Evolutionary conservation across 2,113 vertebrate genomes (phyloP), one percentile per base, ranked within the genome.

Genomic region (Dryoscopus gambensis): DNA sequence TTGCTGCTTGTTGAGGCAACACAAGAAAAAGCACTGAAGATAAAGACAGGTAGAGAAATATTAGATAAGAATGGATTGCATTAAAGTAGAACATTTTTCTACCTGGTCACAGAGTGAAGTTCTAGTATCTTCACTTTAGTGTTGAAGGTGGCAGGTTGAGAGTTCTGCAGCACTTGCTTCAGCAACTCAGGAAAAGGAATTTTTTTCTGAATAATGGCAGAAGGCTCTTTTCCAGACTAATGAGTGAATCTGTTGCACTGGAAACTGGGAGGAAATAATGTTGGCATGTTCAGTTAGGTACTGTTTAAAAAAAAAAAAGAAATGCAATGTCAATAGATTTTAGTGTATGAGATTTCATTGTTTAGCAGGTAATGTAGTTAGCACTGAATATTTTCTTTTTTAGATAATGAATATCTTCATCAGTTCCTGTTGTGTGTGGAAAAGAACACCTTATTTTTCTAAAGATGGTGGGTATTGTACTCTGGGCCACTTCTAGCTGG

Each of bases 71-170:
- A 13, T 46, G 15, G 24, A 16, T 67, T 74, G 17, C 16, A 8
- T 74, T 33, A 42, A 62, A 65, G 24, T 42, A 33, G 40, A 60
- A n/a, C 2, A 12, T 39, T 90, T 67, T 83, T 64, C 33, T 71
- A 2, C 11, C 21, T 55, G 6, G 31, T 21, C 0, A 0, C 35
- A 7, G 13, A 25, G 13, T 68, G 39, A 75, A 68, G 10, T 87
- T 90, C 8, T 24, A 0, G 11, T 82, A 35, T 57, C 18, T 82
- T 76, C 53, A 33, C 1, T 0, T 37, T 5, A 44, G 2, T 62
- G 13, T 62, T 2, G 0, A n/a, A 69, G 35, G 14, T 49, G 33
- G 10, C 44, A 83, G 24, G 14, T 55, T 33, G 9, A 20, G 35
- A 42, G 14, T 75, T 87, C 14, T 62, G 46, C 24, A 57, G 15